Percentiles rank a stretch among this genome's conserved stretches.
Conservation (phyloP, 2,888 invertebrate genomes). For the Eumerus sabulonum region DNA sequence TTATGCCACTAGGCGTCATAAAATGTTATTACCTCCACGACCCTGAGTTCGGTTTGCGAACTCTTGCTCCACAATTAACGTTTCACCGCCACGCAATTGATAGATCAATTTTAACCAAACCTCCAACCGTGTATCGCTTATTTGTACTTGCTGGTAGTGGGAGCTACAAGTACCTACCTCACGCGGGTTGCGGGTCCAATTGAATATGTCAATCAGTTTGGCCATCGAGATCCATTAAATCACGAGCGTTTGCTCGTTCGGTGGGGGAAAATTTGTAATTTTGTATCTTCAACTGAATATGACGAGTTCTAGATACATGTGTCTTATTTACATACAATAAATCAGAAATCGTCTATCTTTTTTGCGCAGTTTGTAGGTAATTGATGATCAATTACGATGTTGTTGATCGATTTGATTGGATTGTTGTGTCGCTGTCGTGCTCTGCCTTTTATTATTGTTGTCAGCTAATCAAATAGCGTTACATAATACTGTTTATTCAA, state of each 20-base stretch:
- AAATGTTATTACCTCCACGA: too few species aligned
- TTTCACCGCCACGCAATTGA: too few species aligned
- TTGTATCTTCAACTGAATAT: background rate
- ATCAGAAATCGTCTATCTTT: conserved; percentile 3
- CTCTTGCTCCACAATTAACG: too few species aligned
- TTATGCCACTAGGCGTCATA: too few species aligned
- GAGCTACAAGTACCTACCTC: too few species aligned
- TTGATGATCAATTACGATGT: conserved; percentile 47
- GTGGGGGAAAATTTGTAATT: conserved; percentile 5
- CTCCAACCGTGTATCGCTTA: too few species aligned
- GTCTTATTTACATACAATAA: conserved; percentile 3
- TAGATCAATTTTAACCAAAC: too few species aligned
- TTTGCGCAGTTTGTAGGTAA: conserved; percentile 31
- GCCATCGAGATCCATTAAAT: conserved; percentile 59
- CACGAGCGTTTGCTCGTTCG: conserved; percentile 32
- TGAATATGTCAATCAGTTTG: conserved; percentile 63
- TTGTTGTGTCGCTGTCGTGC: conserved; percentile 13
- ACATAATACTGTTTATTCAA: background rate
- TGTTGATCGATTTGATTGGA: conserved; percentile 21
- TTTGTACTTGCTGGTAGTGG: too few species aligned
- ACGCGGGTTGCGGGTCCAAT: conserved; percentile 2
- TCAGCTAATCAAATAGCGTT: conserved; percentile 1
- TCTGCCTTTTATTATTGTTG: conserved; percentile 1
- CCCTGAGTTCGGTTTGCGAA: too few species aligned
- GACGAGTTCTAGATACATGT: background rate